These are phyloP conservation scores for Branchipolynoe longqiensis DNA, from an alignment of 2,888 invertebrate genomes.

Conservation along the genomic window DNA sequence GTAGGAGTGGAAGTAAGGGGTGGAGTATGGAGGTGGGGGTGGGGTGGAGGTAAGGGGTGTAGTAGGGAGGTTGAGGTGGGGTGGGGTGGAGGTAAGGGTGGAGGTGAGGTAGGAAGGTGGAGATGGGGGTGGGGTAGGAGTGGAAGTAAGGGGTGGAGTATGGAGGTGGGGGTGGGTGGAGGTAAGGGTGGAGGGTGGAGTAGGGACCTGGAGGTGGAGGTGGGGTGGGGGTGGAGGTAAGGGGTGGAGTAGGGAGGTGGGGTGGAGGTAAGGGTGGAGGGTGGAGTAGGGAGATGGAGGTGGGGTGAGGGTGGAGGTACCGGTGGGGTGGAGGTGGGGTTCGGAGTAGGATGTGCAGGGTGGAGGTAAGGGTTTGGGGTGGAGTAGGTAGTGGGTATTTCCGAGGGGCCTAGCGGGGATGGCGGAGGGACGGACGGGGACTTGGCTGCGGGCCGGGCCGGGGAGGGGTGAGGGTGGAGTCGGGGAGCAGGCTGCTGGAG, in stretches of 20 bases:
- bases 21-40: neutral
- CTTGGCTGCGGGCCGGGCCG: too few species aligned
- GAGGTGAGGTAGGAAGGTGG: neutral
- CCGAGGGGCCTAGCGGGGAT: too few species aligned
- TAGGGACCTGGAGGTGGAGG: neutral
- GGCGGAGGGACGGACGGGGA: too few species aligned
- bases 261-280: too few species aligned
- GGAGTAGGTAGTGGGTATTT: neutral
- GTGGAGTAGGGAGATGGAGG: too few species aligned
- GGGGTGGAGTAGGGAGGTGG: neutral
- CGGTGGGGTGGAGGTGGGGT: neutral
- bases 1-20: too few species aligned
- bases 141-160: neutral
- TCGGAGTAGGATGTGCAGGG: neutral
- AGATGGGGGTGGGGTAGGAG: too few species aligned
- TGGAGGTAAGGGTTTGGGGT: neutral
- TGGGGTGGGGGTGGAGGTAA: neutral
- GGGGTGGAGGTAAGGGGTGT: neutral
- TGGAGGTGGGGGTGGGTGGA: neutral
- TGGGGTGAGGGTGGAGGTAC: too few species aligned
- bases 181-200: neutral
- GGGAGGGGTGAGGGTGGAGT: too few species aligned
- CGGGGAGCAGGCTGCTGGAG: too few species aligned
- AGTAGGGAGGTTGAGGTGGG: neutral
- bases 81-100: too few species aligned